Percentiles rank a stretch among this genome's conserved stretches.
phyloP scores from a whole-genome alignment of 2,113 vertebrate species.

The Pangasianodon hypophthalmus region DNA sequence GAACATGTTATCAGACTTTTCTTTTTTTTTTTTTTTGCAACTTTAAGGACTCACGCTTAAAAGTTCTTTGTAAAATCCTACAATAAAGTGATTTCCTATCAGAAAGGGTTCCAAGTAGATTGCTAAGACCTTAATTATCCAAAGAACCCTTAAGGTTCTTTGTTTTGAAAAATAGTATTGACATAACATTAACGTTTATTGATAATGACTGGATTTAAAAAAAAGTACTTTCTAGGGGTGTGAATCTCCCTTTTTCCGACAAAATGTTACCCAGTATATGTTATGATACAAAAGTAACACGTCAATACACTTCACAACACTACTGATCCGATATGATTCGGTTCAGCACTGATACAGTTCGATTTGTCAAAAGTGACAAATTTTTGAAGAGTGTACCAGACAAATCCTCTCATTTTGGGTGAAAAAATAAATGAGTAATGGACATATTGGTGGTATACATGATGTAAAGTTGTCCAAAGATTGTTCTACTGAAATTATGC shows the following conservation, averaged over 20 bases:
- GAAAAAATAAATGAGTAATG: not conserved
- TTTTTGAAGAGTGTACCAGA: not conserved
- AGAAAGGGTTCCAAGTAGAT: not conserved
- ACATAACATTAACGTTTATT: not conserved
- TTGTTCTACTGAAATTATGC: no score
- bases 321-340: no score
- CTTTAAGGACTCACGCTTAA: no score
- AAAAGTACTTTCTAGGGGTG: not conserved
- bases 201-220: no score
- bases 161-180: not conserved
- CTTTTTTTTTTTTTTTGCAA: no score
- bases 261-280: not conserved
- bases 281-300: not conserved
- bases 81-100: not conserved
- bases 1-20: not conserved
- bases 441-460: not conserved
- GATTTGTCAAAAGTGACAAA: not conserved
- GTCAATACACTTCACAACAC: not conserved
- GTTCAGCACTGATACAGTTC: not conserved
- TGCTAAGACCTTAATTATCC: not conserved
- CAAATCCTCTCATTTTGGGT: not conserved
- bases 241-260: not conserved
- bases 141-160: not conserved
- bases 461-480: no score
- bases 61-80: not conserved